phyloP scores from a whole-genome alignment of 35 echinoderm and acorn worm species.

The Strongylocentrotus purpuratus region DNA sequence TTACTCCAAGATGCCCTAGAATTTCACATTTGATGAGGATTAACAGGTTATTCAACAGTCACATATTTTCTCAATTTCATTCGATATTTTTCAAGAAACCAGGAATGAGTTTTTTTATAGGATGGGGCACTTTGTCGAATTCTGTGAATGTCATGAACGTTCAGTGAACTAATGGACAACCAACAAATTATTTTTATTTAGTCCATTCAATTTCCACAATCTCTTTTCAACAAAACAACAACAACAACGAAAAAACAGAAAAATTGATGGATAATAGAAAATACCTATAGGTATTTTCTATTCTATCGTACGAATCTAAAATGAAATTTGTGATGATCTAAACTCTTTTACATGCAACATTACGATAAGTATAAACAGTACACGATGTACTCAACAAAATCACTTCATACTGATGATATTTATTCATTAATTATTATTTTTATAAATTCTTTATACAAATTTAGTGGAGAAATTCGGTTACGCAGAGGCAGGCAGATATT shows the following conservation, averaged over 20 bases:
- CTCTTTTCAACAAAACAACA: not conserved
- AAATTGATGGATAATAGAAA: no score
- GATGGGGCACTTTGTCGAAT: not conserved
- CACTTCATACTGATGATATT: no score
- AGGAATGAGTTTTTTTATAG: not conserved
- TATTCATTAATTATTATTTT: no score
- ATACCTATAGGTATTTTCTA: no score
- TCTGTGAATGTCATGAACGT: not conserved
- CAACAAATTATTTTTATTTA: not conserved
- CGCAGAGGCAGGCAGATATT: no score
- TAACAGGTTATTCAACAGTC: constrained; percentile 13
- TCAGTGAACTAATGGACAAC: not conserved
- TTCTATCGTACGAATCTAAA: not conserved
- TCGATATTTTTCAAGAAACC: not conserved
- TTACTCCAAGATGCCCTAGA: constrained; percentile 11
- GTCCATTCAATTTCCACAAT: no score
- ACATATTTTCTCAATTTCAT: not conserved
- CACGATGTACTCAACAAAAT: no score
- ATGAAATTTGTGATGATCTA: not conserved
- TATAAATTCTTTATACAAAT: no score
- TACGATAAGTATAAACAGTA: no score
- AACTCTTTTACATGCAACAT: not conserved
- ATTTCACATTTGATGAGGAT: not conserved
- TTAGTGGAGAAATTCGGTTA: no score
- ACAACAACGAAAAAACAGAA: not conserved